A percentile compares a stretch with the other conserved stretches of the same genome.
phyloP scores from a whole-genome alignment of 2,888 invertebrate genomes.

The Nomada flava region DNA sequence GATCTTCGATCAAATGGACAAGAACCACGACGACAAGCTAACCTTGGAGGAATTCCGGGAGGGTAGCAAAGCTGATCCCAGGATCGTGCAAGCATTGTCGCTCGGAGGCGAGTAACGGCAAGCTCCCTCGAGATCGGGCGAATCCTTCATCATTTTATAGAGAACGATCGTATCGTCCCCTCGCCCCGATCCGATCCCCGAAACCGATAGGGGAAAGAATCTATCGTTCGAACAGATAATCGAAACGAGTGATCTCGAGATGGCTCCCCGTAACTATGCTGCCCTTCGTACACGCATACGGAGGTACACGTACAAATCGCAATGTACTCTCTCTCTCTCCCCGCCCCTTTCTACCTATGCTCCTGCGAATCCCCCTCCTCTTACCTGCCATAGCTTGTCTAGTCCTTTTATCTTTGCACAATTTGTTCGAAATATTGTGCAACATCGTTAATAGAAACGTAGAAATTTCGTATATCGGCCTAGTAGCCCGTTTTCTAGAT shows the following conservation, averaged over 20 bases:
- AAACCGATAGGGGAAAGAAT: constrained; percentile 23
- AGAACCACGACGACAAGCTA: constrained; percentile 98
- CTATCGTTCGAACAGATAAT: constrained; percentile 28
- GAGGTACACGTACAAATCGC: constrained; percentile 22
- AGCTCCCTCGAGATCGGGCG: constrained; percentile 11
- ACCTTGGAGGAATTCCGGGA: constrained; percentile 98
- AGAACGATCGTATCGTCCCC: constrained; percentile 18
- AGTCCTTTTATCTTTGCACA: constrained; percentile 43
- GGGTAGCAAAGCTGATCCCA: constrained; percentile 98
- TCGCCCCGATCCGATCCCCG: constrained; percentile 39
- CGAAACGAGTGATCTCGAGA: neutral
- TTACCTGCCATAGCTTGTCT: constrained; percentile 4
- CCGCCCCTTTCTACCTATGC: neutral
- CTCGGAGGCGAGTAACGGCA: constrained; percentile 89
- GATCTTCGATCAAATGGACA: constrained; percentile 99
- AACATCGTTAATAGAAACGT: constrained; percentile 27
- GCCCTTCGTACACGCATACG: constrained; percentile 52
- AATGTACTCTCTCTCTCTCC: constrained; percentile 6
- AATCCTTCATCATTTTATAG: constrained; percentile 38
- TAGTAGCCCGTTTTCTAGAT: constrained; percentile 12
- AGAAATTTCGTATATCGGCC: constrained; percentile 6
- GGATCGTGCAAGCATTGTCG: constrained; percentile 98
- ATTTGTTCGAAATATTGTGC: constrained; percentile 12
- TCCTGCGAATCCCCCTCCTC: neutral
- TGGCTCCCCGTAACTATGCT: constrained; percentile 1